Conservation (phyloP, 2,113 vertebrate genomes). For the Anarrhichthys ocellatus region DNA sequence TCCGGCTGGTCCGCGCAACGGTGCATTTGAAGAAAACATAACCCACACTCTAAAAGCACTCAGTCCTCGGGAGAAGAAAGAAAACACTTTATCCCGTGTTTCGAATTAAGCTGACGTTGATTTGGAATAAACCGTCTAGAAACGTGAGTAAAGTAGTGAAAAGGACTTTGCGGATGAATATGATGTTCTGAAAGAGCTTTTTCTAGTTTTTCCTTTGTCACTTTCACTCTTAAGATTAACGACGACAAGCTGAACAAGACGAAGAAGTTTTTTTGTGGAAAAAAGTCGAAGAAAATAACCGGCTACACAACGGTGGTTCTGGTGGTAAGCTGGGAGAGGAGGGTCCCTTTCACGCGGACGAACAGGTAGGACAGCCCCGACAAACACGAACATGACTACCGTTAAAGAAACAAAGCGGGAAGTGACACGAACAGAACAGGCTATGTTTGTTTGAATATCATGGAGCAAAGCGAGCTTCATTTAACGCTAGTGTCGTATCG, state of each 20-base stretch:
- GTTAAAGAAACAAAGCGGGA: background rate
- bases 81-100: background rate
- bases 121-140: background rate
- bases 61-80: background rate
- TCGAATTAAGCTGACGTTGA: background rate
- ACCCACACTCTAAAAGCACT: background rate
- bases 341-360: background rate
- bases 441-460: background rate
- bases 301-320: background rate
- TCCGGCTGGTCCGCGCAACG: background rate
- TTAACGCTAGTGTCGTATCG: background rate
- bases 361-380: slow-evolving; percentile 61
- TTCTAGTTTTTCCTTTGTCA: background rate
- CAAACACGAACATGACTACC: background rate
- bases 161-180: background rate
- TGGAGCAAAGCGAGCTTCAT: background rate
- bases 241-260: background rate
- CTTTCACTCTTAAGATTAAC: background rate
- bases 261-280: slow-evolving; percentile 38
- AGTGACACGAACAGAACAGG: background rate
- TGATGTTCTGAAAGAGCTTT: background rate
- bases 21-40: background rate
- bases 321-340: slow-evolving; percentile 23
- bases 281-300: slow-evolving; percentile 31
- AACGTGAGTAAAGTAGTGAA: slow-evolving; percentile 11